Evolutionary conservation across 2,113 vertebrate genomes (phyloP).

Genomic region (Egretta garzetta): DNA sequence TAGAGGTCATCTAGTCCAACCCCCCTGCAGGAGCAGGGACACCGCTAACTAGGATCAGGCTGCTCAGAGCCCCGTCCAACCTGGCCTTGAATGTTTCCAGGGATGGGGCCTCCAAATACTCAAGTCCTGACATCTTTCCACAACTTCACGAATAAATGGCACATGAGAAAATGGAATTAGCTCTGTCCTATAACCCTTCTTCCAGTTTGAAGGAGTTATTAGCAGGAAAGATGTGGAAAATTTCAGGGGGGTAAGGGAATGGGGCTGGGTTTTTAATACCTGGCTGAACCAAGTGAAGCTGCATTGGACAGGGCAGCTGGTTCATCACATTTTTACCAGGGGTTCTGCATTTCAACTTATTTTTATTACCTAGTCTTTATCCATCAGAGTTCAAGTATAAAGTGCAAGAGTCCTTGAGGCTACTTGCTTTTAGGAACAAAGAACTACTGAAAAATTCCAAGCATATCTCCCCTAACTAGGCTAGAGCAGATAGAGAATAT

Average conservation of each 20-base stretch:
- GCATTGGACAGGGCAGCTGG: neutral
- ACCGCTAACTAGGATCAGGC: no score
- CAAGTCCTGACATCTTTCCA: neutral
- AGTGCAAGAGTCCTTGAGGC: neutral
- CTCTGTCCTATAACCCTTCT: neutral
- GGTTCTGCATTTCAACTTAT: neutral
- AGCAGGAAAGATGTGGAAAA: neutral
- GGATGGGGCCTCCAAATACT: no score
- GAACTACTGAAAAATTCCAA: slow-evolving; percentile 28
- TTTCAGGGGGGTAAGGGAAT: neutral
- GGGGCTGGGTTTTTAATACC: neutral
- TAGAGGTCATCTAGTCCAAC: no score
- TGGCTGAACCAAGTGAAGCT: neutral
- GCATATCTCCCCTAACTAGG: neutral
- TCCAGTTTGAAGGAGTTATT: neutral
- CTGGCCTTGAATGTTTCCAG: no score
- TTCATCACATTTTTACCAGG: slow-evolving; percentile 38
- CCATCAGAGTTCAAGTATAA: neutral
- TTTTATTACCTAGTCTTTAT: slow-evolving; percentile 28
- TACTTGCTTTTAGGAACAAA: slow-evolving; percentile 39
- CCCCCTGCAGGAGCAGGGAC: no score
- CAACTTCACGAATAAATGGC: neutral
- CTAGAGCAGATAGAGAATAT: neutral
- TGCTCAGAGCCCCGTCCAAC: no score
- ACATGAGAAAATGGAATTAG: neutral